phyloP scores from a whole-genome alignment of 1,140 invertebrate species.

The Paralvinella palmiformis region DNA sequence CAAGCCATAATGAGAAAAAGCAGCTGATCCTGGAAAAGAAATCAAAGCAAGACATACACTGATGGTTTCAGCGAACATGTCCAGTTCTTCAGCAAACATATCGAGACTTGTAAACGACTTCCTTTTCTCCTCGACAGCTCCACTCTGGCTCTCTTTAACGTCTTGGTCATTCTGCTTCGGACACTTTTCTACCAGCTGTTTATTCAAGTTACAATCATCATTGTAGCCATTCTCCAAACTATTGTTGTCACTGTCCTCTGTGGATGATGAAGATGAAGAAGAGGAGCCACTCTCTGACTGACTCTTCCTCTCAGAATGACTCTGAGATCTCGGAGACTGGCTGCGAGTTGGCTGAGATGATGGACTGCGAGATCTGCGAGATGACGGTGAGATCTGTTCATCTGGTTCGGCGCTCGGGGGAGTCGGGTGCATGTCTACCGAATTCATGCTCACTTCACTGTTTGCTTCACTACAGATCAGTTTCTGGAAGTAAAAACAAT shows the following conservation, averaged over 20 bases:
- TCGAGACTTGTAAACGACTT: conserved; percentile 62
- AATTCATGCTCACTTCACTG: too few species aligned
- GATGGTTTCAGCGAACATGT: conserved; percentile 58
- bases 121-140: conserved; percentile 25
- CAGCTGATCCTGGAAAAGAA: not conserved
- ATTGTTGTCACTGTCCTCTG: conserved; percentile 12
- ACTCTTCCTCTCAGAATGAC: too few species aligned
- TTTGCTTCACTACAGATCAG: too few species aligned
- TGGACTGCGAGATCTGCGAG: not conserved
- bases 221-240: conserved; percentile 18
- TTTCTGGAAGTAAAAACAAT: too few species aligned
- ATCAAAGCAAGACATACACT: conserved; percentile 76
- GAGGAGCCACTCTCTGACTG: not conserved
- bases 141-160: not conserved
- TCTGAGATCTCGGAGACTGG: not conserved
- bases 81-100: conserved; percentile 62
- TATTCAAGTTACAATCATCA: conserved; percentile 25
- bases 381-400: too few species aligned
- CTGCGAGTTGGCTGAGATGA: not conserved
- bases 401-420: not conserved
- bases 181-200: conserved; percentile 10
- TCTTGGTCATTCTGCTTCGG: conserved; percentile 21
- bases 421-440: conserved; percentile 50
- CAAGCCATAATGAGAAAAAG: not conserved
- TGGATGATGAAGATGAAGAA: too few species aligned